Percentiles rank a stretch among this genome's conserved stretches.
Evolutionary conservation across 2,888 invertebrate genomes (phyloP).

Genomic region (Habroteleia sp.): DNA sequence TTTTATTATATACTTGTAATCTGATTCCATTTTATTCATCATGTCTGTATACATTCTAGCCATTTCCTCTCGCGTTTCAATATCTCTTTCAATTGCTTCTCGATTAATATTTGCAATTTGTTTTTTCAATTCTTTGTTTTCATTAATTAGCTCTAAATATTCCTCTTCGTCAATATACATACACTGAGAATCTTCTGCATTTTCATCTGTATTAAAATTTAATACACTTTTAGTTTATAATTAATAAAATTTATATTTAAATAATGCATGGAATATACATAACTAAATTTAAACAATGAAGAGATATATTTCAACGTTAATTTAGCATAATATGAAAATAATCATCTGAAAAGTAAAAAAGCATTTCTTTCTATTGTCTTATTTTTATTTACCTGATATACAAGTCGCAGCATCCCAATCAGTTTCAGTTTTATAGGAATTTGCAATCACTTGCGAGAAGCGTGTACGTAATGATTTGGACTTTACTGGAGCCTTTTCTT

Average conservation of each 20-base stretch:
- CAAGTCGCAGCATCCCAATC: slow-evolving; percentile 72
- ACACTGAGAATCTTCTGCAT: slow-evolving; percentile 44
- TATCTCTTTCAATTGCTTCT: slow-evolving; percentile 70
- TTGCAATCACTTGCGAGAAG: slow-evolving; percentile 75
- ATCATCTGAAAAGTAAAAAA: too few relatives aligned
- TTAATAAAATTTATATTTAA: too few relatives aligned
- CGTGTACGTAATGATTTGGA: slow-evolving; percentile 69
- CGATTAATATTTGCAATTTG: slow-evolving; percentile 71
- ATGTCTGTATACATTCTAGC: slow-evolving; percentile 72
- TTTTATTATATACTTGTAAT: slow-evolving; percentile 75
- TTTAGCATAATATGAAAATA: too few relatives aligned
- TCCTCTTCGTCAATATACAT: slow-evolving; percentile 67
- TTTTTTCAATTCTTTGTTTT: slow-evolving; percentile 72
- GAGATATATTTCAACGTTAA: too few relatives aligned
- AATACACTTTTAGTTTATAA: too few relatives aligned
- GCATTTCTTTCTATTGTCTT: too few relatives aligned
- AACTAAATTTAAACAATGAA: too few relatives aligned
- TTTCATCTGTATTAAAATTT: slow-evolving; percentile 26
- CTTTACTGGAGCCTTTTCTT: slow-evolving; percentile 69
- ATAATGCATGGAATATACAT: too few relatives aligned
- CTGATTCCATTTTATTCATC: slow-evolving; percentile 72
- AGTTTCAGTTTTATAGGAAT: slow-evolving; percentile 71
- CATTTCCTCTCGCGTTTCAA: slow-evolving; percentile 76
- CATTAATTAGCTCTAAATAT: slow-evolving; percentile 71
- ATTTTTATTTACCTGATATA: slow-evolving; percentile 10